Base-by-base conservation (phyloP, 2,888 invertebrate species). In the Perizoma affinitatum region DNA sequence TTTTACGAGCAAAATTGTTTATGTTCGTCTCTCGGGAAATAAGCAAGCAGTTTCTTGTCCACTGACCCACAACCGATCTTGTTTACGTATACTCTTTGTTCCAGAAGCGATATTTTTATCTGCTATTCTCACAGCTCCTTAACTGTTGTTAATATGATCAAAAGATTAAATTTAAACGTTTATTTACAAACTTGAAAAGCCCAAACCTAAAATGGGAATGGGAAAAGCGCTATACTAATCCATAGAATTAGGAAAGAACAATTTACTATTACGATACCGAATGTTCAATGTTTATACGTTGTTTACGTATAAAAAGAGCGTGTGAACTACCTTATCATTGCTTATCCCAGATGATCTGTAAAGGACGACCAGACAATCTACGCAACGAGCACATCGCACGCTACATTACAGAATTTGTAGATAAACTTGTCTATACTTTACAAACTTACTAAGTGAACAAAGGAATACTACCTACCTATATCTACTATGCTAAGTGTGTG, bases 1-100 rank as follows among this genome's bases (percentile, higher is more conserved):
- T 75, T 86, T 85, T 80, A 83, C 80, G 80, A 80, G 65, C 78
- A 22, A 72, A 67, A 75, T 73, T 86, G 84, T 86, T 87, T 87
- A 85, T 80, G 79, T 81, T 81, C 38, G 78, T 68, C 75, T 69
- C 66, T 67, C 68, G 69, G 75, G 76, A 73, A 80, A 80, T 78
- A 71, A 74, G 41, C 61, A 22, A 65, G n/a, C n/a, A n/a, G 66
- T 59, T 63, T 62, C 76, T 75, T 78, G 75, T 79, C 77, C 79
- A 72, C 78, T 82, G 82, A 79, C 80, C 82, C 78, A 81, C 73
- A 79, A 80, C 78, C 70, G 69, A 65, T 66, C 60, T 65, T 63
- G 54, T 58, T 57, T 58, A 46, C 66, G 69, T 22, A n/a, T n/a
- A 22, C 61, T 75, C 69, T 74, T 75, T 74, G 73, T 74, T 65